A percentile compares a stretch with the other conserved stretches of the same genome.
These are phyloP conservation scores for Tricholaema leucomelas DNA, from an alignment of 2,113 vertebrate genomes.

Conservation along the genomic window DNA sequence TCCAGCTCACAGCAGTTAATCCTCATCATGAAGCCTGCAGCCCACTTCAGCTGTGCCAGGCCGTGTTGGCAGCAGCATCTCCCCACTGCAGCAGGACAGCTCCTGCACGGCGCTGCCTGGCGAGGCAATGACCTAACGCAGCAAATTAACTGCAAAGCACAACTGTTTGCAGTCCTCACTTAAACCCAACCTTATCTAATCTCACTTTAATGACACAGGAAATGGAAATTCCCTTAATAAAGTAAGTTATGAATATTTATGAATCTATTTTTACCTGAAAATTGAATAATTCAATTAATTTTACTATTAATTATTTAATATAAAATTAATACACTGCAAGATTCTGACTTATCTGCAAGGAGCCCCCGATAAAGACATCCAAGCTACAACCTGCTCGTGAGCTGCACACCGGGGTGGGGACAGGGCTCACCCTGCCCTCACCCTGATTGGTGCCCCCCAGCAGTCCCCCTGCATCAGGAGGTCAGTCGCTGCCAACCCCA, in stretches of 20 bases:
- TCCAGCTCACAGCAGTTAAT: background rate
- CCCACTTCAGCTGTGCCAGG: background rate
- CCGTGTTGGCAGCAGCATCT: background rate
- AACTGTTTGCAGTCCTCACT: constrained; percentile 80
- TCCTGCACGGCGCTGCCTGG: background rate
- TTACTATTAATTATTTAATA: constrained; percentile 92
- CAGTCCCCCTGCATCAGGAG: rapidly evolving
- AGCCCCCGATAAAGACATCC: background rate
- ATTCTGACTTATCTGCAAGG: constrained; percentile 41
- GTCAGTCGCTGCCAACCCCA: rapidly evolving
- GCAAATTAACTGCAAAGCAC: constrained; percentile 76
- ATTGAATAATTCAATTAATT: constrained; percentile 93
- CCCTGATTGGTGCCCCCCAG: rapidly evolving
- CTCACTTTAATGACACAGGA: constrained; percentile 81
- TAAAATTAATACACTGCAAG: constrained; percentile 86
- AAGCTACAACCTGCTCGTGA: rapidly evolving
- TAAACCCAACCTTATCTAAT: constrained; percentile 77
- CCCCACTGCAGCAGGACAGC: background rate
- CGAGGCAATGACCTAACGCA: constrained; percentile 37
- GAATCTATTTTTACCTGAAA: constrained; percentile 86
- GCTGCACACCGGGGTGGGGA: rapidly evolving
- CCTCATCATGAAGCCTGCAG: background rate
- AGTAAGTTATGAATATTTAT: constrained; percentile 95
- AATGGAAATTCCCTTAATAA: constrained; percentile 85
- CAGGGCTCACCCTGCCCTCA: too few relatives aligned